Percentiles rank a stretch among this genome's conserved stretches.
Conservation (phyloP, 64 coral and sea anemone species). For the Orbicella faveolata region DNA sequence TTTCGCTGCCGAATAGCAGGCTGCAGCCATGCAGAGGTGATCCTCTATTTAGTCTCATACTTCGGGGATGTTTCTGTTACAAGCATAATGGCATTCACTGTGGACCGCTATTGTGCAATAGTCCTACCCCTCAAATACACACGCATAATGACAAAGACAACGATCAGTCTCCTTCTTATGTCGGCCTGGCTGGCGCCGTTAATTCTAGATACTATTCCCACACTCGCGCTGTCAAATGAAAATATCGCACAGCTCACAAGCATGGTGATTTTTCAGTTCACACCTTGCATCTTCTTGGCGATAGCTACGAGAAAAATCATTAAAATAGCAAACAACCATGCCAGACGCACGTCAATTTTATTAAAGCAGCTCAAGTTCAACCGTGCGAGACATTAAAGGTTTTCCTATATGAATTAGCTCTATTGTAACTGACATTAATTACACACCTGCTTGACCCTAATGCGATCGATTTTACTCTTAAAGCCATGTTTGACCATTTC, state of each 20-base stretch:
- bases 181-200: neutral
- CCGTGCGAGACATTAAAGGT: neutral
- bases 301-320: conserved; percentile 8
- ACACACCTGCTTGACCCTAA: too few species aligned
- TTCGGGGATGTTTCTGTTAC: neutral
- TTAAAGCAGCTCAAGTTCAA: conserved; percentile 3
- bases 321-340: neutral
- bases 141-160: neutral
- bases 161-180: neutral
- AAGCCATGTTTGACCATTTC: too few species aligned
- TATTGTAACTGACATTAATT: too few species aligned
- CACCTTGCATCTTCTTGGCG: neutral
- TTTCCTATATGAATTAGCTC: too few species aligned
- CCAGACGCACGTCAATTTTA: neutral
- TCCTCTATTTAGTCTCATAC: neutral
- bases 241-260: neutral
- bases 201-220: neutral
- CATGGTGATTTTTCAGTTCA: conserved; percentile 1
- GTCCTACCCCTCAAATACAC: neutral
- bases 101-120: conserved; percentile 10
- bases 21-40: neutral
- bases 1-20: neutral
- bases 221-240: neutral
- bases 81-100: neutral
- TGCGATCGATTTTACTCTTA: too few species aligned